Base-by-base conservation (phyloP, 2,888 invertebrate species). In the Tenthredo distinguenda region DNA sequence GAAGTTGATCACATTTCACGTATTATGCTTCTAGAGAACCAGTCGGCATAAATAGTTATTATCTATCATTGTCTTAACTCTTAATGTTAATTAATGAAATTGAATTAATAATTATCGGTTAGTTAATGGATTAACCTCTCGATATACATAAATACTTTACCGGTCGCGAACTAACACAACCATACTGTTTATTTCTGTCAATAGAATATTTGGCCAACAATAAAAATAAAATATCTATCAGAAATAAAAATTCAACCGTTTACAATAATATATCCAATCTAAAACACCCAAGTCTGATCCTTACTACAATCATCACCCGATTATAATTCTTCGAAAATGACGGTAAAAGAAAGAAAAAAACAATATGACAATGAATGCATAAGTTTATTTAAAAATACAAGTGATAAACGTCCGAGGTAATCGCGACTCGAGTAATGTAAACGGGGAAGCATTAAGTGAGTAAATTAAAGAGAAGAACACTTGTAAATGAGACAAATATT, bases 171-270 rank as follows among this genome's bases (percentile, higher is more conserved):
- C 84, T 85, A 85, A 87, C 87, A 88, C 85, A 86, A 83, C 76
- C 76, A 85, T 62, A 79, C 40, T 88, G 89, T 90, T 90, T 89
- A 90, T 89, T 90, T 90, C 88, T 90, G 89, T 90, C 89, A 90
- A 87, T 87, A 87, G 87, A 88, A 87, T 88, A 90, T 87, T 89
- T 90, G 89, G 87, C 88, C 89, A 90, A 89, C 88, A 90, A 90
- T 90, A 90, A 90, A 62, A 90, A 90, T 90, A 90, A 90, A 91
- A 87, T 88, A 88, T 87, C 88, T 89, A 88, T 88, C 88, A 89
- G 88, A 88, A 87, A 87, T 87, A 65, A 84, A 86, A 31, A 84
- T 84, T 62, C n/a, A 62, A 26, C 62, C 12, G 15, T 58, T 84
- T 55, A 26, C 12, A 47, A 68, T 65, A 5, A 15, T 34, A 34